These are phyloP conservation scores for Melanotaenia pygmaea DNA, from an alignment of 2,797 vertebrate genomes.

Conservation along the genomic window DNA sequence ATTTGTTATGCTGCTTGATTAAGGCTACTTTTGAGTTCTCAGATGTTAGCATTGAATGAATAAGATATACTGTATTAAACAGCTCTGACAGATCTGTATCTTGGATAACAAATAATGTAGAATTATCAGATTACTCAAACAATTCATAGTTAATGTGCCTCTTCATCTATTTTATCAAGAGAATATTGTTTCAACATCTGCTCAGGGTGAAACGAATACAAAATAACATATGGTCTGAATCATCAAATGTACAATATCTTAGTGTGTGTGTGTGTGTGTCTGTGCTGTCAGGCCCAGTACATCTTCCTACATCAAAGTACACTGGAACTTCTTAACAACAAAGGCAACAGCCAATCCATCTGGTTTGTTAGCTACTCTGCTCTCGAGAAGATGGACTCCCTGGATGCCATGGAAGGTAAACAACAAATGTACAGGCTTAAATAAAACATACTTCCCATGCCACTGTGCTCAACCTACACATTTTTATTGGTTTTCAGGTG, in stretches of 20 bases:
- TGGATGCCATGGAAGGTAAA: constrained; percentile 99
- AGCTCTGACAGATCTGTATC: constrained; percentile 6
- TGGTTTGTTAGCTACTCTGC: constrained; percentile 98
- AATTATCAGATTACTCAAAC: neutral
- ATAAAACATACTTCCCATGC: neutral
- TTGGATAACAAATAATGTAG: neutral
- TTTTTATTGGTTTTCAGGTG: constrained; percentile 82
- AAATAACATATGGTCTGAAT: constrained; percentile 21
- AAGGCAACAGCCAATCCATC: constrained; percentile 91
- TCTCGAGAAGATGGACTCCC: constrained; percentile 97
- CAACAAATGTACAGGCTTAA: constrained; percentile 4
- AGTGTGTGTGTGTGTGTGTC: constrained; percentile 2
- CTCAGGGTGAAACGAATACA: neutral
- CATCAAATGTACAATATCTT: neutral
- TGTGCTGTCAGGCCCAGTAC: constrained; percentile 89
- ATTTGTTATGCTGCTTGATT: neutral
- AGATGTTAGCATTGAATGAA: neutral
- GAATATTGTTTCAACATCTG: neutral
- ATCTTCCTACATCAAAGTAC: constrained; percentile 98
- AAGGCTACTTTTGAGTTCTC: neutral
- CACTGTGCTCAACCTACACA: constrained; percentile 11
- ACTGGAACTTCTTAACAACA: constrained; percentile 91
- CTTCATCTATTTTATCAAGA: constrained; percentile 7
- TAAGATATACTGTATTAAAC: neutral
- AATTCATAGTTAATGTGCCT: neutral